Evolutionary conservation across 2,888 invertebrate genomes (phyloP).

Genomic region (Anoncus sp.): DNA sequence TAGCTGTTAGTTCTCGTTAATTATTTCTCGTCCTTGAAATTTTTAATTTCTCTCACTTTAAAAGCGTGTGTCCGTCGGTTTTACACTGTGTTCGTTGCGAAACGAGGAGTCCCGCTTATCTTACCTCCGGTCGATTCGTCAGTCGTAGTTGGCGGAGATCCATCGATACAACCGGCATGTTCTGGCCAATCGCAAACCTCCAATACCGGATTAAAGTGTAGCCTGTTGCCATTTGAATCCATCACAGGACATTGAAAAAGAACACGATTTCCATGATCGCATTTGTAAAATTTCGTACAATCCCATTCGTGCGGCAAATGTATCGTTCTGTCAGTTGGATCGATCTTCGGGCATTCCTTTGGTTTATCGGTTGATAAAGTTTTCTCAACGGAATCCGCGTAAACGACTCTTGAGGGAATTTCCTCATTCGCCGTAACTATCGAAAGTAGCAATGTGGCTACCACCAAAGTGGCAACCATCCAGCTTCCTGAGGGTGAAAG

Average conservation of each 20-base stretch:
- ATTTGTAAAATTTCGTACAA: constrained; percentile 62
- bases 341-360: constrained; percentile 67
- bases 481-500: constrained; percentile 42
- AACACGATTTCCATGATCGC: constrained; percentile 47
- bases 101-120: too few species aligned
- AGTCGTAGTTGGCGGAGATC: constrained; percentile 20
- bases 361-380: constrained; percentile 6
- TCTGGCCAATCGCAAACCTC: constrained; percentile 68
- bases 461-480: constrained; percentile 44
- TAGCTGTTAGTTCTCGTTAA: too few species aligned
- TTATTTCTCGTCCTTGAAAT: too few species aligned
- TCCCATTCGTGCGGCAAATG: constrained; percentile 63
- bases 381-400: neutral
- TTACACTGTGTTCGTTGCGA: too few species aligned
- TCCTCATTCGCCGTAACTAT: neutral
- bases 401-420: neutral
- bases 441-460: constrained; percentile 17
- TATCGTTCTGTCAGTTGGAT: constrained; percentile 58
- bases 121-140: too few species aligned
- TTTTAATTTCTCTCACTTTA: too few species aligned
- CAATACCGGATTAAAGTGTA: constrained; percentile 59
- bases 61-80: too few species aligned
- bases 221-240: constrained; percentile 47
- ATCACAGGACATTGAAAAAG: constrained; percentile 62
- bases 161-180: constrained; percentile 55